Percentiles rank a stretch among this genome's conserved stretches.
Conservation (phyloP, 1,140 invertebrate species). For the Drosophila ercepeae region DNA sequence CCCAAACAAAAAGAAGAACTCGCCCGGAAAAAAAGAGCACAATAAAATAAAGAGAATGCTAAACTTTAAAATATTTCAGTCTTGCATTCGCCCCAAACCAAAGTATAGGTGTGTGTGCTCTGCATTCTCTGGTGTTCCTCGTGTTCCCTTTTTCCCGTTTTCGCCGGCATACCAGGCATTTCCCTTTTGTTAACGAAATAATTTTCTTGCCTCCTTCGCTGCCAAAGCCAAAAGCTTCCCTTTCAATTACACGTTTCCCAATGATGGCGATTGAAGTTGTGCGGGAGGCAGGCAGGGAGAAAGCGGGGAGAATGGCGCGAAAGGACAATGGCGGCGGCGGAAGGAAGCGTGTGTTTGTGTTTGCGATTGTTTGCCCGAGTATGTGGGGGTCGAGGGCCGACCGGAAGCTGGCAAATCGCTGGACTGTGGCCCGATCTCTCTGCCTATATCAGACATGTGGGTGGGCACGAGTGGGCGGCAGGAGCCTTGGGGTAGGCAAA, state of each 20-base stretch:
- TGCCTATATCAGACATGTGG: slow-evolving; percentile 67
- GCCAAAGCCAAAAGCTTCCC: slow-evolving; percentile 79
- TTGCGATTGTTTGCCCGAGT: slow-evolving; percentile 7
- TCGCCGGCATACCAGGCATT: slow-evolving; percentile 29
- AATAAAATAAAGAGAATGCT: slow-evolving; percentile 36
- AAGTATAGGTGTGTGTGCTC: slow-evolving; percentile 20
- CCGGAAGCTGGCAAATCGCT: slow-evolving; percentile 60
- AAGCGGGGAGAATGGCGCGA: slow-evolving; percentile 46
- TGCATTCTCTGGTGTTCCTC: slow-evolving; percentile 18
- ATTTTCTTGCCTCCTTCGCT: slow-evolving; percentile 69
- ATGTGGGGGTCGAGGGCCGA: slow-evolving; percentile 27
- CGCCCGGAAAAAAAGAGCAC: slow-evolving; percentile 9
- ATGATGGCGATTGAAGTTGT: slow-evolving; percentile 41
- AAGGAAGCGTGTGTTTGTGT: slow-evolving; percentile 55
- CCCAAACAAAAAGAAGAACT: slow-evolving; percentile 5
- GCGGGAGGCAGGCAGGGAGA: background rate
- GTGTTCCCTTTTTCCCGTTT: background rate
- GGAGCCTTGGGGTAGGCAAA: slow-evolving; percentile 53
- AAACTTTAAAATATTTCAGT: slow-evolving; percentile 77
- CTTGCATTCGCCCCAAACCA: slow-evolving; percentile 42
- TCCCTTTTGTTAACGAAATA: slow-evolving; percentile 83
- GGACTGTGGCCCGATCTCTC: slow-evolving; percentile 49
- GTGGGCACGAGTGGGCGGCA: slow-evolving; percentile 7
- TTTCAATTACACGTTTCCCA: slow-evolving; percentile 83
- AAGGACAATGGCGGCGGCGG: slow-evolving; percentile 72